Base-by-base conservation (phyloP, 2,888 invertebrate genomes). In the Julus scandinavius region DNA sequence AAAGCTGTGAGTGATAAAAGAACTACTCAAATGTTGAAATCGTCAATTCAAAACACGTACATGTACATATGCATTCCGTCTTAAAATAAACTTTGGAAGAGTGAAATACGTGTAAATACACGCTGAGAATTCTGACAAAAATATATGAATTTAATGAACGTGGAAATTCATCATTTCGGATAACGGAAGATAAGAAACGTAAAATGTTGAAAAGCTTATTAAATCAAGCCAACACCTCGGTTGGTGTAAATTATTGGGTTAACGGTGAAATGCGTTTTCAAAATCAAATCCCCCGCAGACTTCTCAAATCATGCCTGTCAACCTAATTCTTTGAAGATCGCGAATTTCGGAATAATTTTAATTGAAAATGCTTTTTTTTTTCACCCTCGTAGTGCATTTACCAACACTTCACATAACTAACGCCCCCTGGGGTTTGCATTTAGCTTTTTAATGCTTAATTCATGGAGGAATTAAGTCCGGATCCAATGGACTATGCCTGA, bases 331-430 rank as follows among this genome's bases (percentile, higher is more conserved):
- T 63, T n/a, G 63, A 63, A 63, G 20, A 63, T n/a, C 6, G 63
- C 63, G 63, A 63, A 63, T 63, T 63, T 63, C n/a, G 63, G 63
- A 63, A 63, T 63, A 63, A 63, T 63, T 63, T 63, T 63, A 63
- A 63, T 63, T 63, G 63, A 63, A 63, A 63, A 63, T 63, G 17
- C 5, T 17, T 17, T 63, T 63, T 63, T 63, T 63, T n/a, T n/a
- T 58, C 29, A 17, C 54, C 17, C 3, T n/a, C 63, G 4, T 63
- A 63, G n/a, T 17, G 17, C 58, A 11, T 58, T 58, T 58, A 4
- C 58, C 58, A 15, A 15, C 58, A 58, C 58, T 15, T 58, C 58
- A 58, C 58, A 15, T 15, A 58, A 58, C 17, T 58, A 58, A 15
- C 58, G 15, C 58, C 63, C 17, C 63, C 63, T n/a, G n/a, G 63